Conservation (phyloP, 2,797 vertebrate genomes). For the Limnodromus scolopaceus region DNA sequence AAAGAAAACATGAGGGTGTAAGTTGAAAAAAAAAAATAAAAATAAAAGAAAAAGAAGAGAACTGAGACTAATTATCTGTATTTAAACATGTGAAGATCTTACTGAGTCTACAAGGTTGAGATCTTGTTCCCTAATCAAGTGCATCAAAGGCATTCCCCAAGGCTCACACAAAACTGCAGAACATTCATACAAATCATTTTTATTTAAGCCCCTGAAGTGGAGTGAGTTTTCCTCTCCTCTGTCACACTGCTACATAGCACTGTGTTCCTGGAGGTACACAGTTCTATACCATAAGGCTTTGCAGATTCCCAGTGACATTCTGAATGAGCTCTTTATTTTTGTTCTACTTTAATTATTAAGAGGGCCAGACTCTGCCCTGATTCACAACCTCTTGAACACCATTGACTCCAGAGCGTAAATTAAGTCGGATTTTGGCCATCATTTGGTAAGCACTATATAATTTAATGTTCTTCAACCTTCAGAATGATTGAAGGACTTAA, state of each 20-base stretch:
- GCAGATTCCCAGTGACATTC: neutral
- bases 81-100: conserved; percentile 57
- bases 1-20: accelerated
- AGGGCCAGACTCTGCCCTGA: conserved; percentile 4
- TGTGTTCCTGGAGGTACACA: neutral
- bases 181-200: conserved; percentile 31
- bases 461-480: conserved; percentile 45
- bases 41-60: neutral
- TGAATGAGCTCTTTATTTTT: conserved; percentile 12
- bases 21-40: neutral
- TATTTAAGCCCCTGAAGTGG: neutral
- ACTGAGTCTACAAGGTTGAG: conserved; percentile 28
- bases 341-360: neutral
- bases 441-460: conserved; percentile 31
- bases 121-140: conserved; percentile 47
- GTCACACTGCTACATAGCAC: neutral
- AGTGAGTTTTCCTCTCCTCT: neutral
- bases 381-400: neutral
- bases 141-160: conserved; percentile 41
- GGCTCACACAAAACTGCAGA: conserved; percentile 42
- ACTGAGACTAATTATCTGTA: conserved; percentile 61
- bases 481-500: conserved; percentile 43
- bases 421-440: conserved; percentile 29
- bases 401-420: conserved; percentile 24
- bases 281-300: neutral